Base-by-base conservation (phyloP, 2,888 invertebrate genomes). In the Gryllus longicercus region DNA sequence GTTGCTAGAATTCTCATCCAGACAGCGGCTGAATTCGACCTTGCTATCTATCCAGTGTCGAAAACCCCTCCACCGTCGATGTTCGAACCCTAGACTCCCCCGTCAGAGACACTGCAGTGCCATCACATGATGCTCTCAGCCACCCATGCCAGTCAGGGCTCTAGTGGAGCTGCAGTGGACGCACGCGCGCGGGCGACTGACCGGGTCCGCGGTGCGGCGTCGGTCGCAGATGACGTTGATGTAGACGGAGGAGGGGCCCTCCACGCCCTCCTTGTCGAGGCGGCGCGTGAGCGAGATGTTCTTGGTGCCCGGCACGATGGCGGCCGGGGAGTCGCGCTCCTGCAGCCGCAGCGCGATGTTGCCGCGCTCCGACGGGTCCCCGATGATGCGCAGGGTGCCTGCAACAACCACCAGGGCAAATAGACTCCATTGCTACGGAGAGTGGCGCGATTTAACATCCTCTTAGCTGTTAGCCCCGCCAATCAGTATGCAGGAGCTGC, bases 191-290 rank as follows among this genome's bases (percentile, higher is more conserved):
- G 14, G 16, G n/a, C 14, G 63, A 85, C 90, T 89, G 85, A 95
- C 95, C 85, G 94, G 94, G 86, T 95, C 95, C 74, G 92, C 89
- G 18, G 95, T 94, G 82, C 92, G 92, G 79, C 94, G 89, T 81
- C 95, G 89, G 85, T 95, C 94, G 87, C 96, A 96, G 82, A 96
- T 93, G 83, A 96, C 92, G 87, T 95, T 95, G 81, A 96, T 92
- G 86, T 94, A 95, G 78, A 96, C 93, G 80, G 94, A 95, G 76
- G 95, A 92, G 4, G 96, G 96, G 0, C 96, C 96, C 23, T 90
- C 89, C 78, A 92, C 87, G 82, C 95, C 96, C 89, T 96, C 95
- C 83, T 96, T 95, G 87, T 97, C 97, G 80, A 97, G 88, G 77
- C 91, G 90, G 63, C 93, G 90, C 74, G 92, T 91, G 63, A 97